These are phyloP conservation scores for Pelagia noctiluca DNA, from an alignment of 30 jellyfish, hydroid and myxozoan genomes.

Conservation along the genomic window DNA sequence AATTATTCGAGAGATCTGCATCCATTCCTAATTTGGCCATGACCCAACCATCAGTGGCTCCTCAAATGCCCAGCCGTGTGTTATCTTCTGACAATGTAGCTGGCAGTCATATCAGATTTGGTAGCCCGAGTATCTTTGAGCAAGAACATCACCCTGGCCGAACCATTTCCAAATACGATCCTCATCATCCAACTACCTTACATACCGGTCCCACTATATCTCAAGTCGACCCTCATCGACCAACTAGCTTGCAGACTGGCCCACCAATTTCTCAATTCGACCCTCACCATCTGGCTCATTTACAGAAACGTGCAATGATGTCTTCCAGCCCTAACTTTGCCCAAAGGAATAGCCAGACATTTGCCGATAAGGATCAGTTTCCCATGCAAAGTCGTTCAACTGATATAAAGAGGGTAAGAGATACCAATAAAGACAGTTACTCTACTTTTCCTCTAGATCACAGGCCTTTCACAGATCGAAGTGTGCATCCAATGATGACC, in stretches of 20 bases:
- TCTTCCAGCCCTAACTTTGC: too few relatives aligned
- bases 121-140: background rate
- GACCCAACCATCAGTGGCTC: conserved; percentile 40
- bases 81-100: conserved; percentile 14
- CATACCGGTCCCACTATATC: too few relatives aligned
- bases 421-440: too few relatives aligned
- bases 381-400: too few relatives aligned
- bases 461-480: too few relatives aligned
- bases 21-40: conserved; percentile 71
- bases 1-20: conserved; percentile 82
- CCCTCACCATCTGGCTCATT: background rate
- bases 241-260: background rate
- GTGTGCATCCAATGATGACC: too few relatives aligned
- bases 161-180: background rate
- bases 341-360: too few relatives aligned
- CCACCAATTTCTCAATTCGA: too few relatives aligned
- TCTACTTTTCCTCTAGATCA: too few relatives aligned
- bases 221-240: background rate
- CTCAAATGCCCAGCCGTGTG: conserved; percentile 3
- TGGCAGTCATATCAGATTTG: background rate
- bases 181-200: background rate
- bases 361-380: too few relatives aligned
- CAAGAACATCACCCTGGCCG: background rate
- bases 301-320: too few relatives aligned
- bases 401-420: too few relatives aligned